Percentiles rank a stretch among this genome's conserved stretches.
These are phyloP conservation scores for Molanna angustata DNA, from an alignment of 2,888 invertebrate genomes.

Conservation along the genomic window DNA sequence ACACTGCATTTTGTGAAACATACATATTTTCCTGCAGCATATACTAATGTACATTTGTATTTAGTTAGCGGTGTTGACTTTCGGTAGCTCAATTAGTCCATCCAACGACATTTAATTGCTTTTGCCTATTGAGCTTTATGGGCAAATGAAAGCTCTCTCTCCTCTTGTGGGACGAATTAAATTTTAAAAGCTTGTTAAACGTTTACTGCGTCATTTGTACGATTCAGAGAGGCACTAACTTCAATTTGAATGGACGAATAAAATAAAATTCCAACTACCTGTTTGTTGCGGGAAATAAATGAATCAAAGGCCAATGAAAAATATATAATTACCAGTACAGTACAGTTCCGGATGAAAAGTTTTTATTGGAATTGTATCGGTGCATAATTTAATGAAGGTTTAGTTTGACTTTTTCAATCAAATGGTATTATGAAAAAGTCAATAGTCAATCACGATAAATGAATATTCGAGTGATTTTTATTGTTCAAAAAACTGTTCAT, in stretches of 20 bases:
- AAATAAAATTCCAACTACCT: background rate
- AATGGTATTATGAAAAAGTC: too few relatives aligned
- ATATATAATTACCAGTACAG: background rate
- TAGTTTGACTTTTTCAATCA: too few relatives aligned
- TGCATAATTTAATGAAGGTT: too few relatives aligned
- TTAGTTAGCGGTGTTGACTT: conserved; percentile 29
- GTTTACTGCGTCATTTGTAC: conserved; percentile 8
- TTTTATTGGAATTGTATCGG: too few relatives aligned
- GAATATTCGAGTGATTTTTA: too few relatives aligned
- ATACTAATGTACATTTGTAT: too few relatives aligned
- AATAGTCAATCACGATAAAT: too few relatives aligned
- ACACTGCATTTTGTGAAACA: too few relatives aligned
- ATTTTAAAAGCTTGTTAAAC: conserved; percentile 23
- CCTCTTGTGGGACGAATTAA: conserved; percentile 21
- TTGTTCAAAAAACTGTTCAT: too few relatives aligned
- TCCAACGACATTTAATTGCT: conserved; percentile 27
- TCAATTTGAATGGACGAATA: background rate
- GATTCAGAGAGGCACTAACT: conserved; percentile 1
- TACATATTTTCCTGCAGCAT: too few relatives aligned
- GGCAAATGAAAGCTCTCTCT: conserved; percentile 15
- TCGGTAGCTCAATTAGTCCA: conserved; percentile 23
- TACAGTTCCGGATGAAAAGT: too few relatives aligned
- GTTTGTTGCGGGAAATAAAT: background rate
- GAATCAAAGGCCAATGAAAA: background rate
- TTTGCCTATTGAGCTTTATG: conserved; percentile 19